Conservation (phyloP, 2,113 vertebrate species). For the Microcebus murinus region DNA sequence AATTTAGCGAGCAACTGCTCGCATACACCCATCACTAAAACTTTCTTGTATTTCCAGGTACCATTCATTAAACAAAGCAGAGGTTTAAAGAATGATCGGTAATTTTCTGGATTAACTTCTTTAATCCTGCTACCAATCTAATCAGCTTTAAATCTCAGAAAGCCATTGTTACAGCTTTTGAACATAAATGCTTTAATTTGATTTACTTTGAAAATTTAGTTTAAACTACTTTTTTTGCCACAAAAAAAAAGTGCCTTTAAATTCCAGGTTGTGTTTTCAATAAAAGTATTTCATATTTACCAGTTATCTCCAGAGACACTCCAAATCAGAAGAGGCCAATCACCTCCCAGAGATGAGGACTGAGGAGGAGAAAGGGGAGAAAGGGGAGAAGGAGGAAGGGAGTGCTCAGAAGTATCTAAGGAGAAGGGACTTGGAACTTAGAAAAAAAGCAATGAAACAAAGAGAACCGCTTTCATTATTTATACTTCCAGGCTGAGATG, state of each 20-base stretch:
- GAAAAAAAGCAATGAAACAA: neutral
- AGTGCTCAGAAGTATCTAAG: neutral
- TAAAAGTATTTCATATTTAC: constrained; percentile 1
- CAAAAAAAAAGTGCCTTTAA: constrained; percentile 1
- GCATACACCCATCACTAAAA: neutral
- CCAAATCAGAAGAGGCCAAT: neutral
- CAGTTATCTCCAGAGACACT: neutral
- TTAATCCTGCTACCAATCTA: neutral
- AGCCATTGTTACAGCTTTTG: neutral
- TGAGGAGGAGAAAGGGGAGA: neutral
- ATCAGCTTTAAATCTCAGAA: neutral
- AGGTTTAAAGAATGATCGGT: neutral
- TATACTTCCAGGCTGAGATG: neutral
- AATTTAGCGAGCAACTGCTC: neutral
- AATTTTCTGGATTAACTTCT: neutral
- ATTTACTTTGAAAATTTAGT: constrained; percentile 5
- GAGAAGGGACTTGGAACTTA: neutral
- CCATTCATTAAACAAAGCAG: neutral
- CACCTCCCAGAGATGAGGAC: neutral
- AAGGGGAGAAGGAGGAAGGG: too few species aligned
- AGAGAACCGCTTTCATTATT: constrained; percentile 38
- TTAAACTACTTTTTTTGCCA: neutral
- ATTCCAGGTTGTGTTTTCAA: neutral
- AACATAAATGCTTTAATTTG: constrained; percentile 2
- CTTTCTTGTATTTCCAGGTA: neutral